These are phyloP conservation scores for Isurus oxyrinchus DNA, from an alignment of 2,113 vertebrate species.

Conservation along the genomic window DNA sequence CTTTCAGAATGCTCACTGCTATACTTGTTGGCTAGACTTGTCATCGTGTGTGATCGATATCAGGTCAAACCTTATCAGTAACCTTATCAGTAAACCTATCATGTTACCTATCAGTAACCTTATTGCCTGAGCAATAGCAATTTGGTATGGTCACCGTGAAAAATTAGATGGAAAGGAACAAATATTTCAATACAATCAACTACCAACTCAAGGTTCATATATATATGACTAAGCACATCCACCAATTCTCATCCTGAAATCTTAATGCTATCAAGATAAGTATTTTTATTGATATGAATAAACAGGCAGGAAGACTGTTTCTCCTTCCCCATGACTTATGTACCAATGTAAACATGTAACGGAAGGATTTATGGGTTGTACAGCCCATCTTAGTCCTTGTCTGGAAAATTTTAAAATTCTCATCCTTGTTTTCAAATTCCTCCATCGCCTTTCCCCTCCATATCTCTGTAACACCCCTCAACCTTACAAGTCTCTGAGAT, in stretches of 20 bases:
- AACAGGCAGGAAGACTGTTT: neutral
- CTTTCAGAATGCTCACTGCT: neutral
- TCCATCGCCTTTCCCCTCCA: no score
- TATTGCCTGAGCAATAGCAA: neutral
- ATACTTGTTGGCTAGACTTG: neutral
- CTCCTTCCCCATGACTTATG: neutral
- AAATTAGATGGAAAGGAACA: neutral
- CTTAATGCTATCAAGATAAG: neutral
- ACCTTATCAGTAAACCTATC: neutral
- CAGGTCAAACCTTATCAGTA: neutral
- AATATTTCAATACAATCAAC: neutral
- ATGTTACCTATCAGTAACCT: neutral
- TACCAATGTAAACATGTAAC: neutral
- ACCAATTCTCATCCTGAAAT: neutral
- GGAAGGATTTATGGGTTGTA: neutral
- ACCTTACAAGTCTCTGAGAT: no score
- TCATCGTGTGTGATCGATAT: neutral
- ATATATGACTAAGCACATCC: neutral
- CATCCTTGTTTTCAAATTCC: no score
- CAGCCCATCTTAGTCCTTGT: neutral
- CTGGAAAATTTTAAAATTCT: neutral
- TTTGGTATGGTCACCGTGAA: neutral
- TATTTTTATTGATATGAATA: neutral
- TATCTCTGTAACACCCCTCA: no score
- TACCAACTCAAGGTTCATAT: neutral